Percentiles rank a stretch among this genome's conserved stretches.
These are phyloP conservation scores for Atta colombica DNA, from an alignment of 1,140 invertebrate genomes.

Conservation along the genomic window DNA sequence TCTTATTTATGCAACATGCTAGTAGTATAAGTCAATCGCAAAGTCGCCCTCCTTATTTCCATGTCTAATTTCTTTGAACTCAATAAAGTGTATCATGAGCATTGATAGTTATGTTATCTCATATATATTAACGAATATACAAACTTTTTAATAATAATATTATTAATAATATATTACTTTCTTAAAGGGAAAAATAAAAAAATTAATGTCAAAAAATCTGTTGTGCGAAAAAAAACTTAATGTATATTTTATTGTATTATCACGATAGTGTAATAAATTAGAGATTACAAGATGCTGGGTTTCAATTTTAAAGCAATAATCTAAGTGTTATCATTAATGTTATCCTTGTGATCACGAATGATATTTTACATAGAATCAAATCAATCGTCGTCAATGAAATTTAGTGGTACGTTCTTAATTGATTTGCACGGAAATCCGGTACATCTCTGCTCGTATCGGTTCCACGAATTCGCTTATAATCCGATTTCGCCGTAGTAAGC, in stretches of 20 bases:
- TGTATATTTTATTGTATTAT: background rate
- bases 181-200: background rate
- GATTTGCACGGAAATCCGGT: constrained; percentile 66
- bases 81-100: background rate
- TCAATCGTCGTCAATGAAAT: constrained; percentile 43
- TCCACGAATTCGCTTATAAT: constrained; percentile 75
- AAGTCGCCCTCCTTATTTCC: background rate
- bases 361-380: constrained; percentile 19
- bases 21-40: constrained; percentile 28
- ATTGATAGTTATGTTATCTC: constrained; percentile 2
- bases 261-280: background rate
- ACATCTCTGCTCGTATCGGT: constrained; percentile 61
- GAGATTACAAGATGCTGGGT: background rate
- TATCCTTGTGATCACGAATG: background rate
- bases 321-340: background rate
- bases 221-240: background rate
- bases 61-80: background rate
- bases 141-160: background rate
- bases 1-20: background rate
- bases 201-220: background rate
- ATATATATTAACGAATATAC: background rate
- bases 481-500: constrained; percentile 80
- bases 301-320: background rate
- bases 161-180: background rate
- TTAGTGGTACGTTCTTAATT: constrained; percentile 67